Conservation (phyloP, 2,797 vertebrate species). For the Rhinogobio ventralis region DNA sequence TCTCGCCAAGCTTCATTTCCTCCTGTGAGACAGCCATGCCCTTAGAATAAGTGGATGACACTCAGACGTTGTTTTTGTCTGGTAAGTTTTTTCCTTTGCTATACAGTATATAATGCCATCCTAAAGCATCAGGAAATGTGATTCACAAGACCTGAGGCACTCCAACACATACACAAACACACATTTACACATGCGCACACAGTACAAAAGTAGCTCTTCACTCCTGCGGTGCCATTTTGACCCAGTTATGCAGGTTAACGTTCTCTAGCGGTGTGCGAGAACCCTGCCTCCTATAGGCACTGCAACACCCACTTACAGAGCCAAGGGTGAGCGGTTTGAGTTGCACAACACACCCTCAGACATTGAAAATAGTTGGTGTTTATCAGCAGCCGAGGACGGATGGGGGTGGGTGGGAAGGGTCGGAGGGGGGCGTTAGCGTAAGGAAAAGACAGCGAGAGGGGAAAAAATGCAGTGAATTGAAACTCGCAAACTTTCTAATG, state of each 20-base stretch:
- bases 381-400: constrained; percentile 76
- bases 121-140: constrained; percentile 66
- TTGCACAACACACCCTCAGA: constrained; percentile 81
- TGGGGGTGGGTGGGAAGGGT: constrained; percentile 46
- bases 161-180: constrained; percentile 65
- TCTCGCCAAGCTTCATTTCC: constrained; percentile 18
- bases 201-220: constrained; percentile 62
- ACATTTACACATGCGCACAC: constrained; percentile 61
- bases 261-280: constrained; percentile 75
- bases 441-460: constrained; percentile 44
- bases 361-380: constrained; percentile 73
- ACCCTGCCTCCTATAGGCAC: constrained; percentile 78
- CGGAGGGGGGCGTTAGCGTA: constrained; percentile 44
- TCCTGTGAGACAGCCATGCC: constrained; percentile 42
- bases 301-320: constrained; percentile 82
- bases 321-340: constrained; percentile 77
- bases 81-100: constrained; percentile 62
- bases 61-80: constrained; percentile 49
- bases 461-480: constrained; percentile 79
- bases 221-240: constrained; percentile 73
- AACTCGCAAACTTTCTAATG: constrained; percentile 83
- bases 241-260: constrained; percentile 79
- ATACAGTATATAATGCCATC: constrained; percentile 73
- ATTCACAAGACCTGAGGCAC: constrained; percentile 73
- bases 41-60: constrained; percentile 47